phyloP scores from a whole-genome alignment of 1,140 invertebrate genomes.

The Caenorhabditis remanei region DNA sequence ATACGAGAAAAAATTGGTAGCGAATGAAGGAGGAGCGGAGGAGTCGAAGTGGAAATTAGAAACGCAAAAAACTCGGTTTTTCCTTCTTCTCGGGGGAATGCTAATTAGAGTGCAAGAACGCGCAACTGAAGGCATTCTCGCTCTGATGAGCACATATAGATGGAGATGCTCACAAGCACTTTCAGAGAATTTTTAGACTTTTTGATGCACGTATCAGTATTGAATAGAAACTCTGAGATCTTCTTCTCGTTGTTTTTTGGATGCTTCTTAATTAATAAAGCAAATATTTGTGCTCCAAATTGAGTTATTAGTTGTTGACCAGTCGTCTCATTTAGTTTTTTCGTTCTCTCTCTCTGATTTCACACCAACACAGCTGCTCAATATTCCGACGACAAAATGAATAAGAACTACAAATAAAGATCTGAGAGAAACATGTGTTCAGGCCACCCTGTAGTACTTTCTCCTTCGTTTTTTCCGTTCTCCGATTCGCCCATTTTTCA shows the following conservation, averaged over 20 bases:
- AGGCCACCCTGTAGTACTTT: not conserved
- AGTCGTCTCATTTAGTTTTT: no score
- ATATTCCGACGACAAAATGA: no score
- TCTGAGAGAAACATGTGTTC: constrained; percentile 8
- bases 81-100: constrained; percentile 27
- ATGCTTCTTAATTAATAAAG: no score
- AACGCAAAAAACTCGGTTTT: constrained; percentile 43
- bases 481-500: not conserved
- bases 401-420: no score
- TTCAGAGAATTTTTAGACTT: constrained; percentile 36
- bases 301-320: no score
- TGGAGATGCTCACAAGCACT: constrained; percentile 1
- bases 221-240: no score
- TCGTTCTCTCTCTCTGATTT: no score
- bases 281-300: no score
- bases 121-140: constrained; percentile 22
- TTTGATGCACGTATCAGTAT: not conserved
- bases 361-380: no score
- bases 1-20: constrained; percentile 9
- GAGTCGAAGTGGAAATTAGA: constrained; percentile 31
- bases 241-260: no score
- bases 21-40: not conserved
- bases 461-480: not conserved
- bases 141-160: constrained; percentile 23
- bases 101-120: constrained; percentile 54